Evolutionary conservation across 2,797 vertebrate species (phyloP), one percentile per base, ranked within the genome.

Genomic region (Lophius americanus): DNA sequence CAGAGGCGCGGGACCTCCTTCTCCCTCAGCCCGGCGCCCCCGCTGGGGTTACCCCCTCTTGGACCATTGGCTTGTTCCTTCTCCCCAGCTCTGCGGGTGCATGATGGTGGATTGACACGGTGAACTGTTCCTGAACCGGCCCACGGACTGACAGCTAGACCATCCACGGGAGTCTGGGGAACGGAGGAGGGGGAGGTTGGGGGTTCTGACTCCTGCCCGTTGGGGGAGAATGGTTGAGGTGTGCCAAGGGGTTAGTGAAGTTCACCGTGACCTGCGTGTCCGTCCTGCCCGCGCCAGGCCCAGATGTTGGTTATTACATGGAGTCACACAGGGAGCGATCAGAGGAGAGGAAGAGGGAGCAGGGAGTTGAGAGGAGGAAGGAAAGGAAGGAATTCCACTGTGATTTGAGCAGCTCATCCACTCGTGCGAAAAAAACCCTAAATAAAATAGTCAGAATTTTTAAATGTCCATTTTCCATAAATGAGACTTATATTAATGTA

Each of bases 261-360:
- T 76, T 78, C 76, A 82, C 68, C 75, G 47, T 81, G 86, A 87
- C 85, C 89, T 81, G 80, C 14, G 55, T 76, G 83, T 73, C 73
- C 54, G 64, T 69, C 56, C 71, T 54, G 57, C 42, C 58, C 56
- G 73, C 72, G 74, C 83, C 60, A 70, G 66, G 79, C 79, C 90
- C 92, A 93, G 90, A 90, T 92, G 92, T 89, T 88, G 86, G 76
- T 82, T 89, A 83, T 92, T 91, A 93, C 89, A 90, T 82, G 85
- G 86, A 75, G 68, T 85, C 85, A 79, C 80, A 77, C 79, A 69
- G 84, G 41, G 86, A 63, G 68, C 51, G 75, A 89, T 86, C 87
- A 86, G 82, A 87, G 78, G 59, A 73, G 57, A 73, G 79, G 66
- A 74, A 61, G 67, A 59, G 8, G 42, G 52, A 61, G 75, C 66